Percentiles rank a stretch among this genome's conserved stretches.
phyloP scores from a whole-genome alignment of 2,113 vertebrate species.

The Phaethon lepturus region DNA sequence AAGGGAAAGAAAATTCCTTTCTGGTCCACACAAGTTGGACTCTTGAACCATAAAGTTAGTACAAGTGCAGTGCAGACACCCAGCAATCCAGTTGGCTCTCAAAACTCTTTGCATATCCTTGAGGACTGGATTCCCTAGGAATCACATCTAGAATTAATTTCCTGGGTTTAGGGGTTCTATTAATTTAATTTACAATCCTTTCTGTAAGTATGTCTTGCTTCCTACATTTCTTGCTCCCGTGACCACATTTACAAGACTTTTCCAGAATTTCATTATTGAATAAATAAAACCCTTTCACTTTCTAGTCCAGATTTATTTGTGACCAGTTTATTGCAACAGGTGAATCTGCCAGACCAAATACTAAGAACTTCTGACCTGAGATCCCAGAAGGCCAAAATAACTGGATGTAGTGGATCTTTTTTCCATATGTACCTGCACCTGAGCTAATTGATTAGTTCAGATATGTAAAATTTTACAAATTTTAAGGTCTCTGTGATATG shows the following conservation, averaged over 20 bases:
- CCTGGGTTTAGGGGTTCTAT: background rate
- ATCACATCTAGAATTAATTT: background rate
- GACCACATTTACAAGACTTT: background rate
- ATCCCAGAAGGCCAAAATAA: background rate
- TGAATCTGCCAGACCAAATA: background rate
- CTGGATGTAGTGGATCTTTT: background rate
- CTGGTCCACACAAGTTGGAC: background rate
- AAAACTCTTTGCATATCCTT: background rate
- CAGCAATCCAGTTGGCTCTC: background rate
- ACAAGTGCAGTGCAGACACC: background rate
- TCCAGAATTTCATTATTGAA: background rate
- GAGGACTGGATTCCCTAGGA: background rate
- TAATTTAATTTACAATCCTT: background rate
- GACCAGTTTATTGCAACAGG: background rate
- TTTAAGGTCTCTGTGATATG: background rate
- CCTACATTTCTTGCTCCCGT: background rate
- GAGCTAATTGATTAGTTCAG: background rate
- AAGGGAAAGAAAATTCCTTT: constrained; percentile 15
- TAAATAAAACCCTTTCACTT: background rate
- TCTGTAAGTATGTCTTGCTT: background rate
- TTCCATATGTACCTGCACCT: background rate
- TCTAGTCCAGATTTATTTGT: background rate
- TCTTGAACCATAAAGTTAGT: background rate
- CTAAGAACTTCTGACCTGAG: background rate
- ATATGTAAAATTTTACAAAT: background rate